Percentiles rank a stretch among this genome's conserved stretches.
Evolutionary conservation across 1,140 invertebrate species (phyloP).

Genomic region (Hylaeus anthracinus): DNA sequence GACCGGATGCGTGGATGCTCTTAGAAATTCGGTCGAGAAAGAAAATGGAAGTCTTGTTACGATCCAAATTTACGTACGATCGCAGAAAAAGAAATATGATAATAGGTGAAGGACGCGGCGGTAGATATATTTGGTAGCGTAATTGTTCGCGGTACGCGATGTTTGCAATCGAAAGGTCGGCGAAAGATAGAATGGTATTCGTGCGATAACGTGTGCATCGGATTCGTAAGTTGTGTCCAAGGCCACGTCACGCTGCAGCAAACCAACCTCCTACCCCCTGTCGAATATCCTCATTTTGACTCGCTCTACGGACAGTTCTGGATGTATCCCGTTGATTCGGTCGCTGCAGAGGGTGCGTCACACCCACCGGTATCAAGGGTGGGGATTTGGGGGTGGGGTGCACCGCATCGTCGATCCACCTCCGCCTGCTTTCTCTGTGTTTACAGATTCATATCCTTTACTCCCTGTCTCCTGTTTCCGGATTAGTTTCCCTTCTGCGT

Average conservation of each 20-base stretch:
- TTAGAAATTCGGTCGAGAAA: conserved; percentile 12
- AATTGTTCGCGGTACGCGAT: not conserved
- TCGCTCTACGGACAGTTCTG: conserved; percentile 38
- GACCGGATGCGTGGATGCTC: conserved; percentile 7
- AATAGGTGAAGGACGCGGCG: not conserved
- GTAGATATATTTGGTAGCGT: not conserved
- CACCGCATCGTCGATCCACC: conserved; percentile 47
- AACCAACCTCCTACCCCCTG: conserved; percentile 16
- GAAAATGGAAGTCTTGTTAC: conserved; percentile 24
- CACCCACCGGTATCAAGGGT: conserved; percentile 26
- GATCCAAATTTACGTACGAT: too few relatives aligned
- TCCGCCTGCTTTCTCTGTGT: conserved; percentile 32
- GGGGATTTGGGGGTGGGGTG: conserved; percentile 32
- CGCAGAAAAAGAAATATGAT: too few relatives aligned
- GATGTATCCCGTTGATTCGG: conserved; percentile 45
- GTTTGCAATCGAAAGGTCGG: not conserved
- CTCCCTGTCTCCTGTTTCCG: conserved; percentile 10
- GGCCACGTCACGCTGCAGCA: conserved; percentile 58
- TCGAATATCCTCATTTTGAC: conserved; percentile 39
- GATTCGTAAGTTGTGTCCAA: conserved; percentile 44
- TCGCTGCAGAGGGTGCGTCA: conserved; percentile 49
- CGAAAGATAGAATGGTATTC: not conserved
- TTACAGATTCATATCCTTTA: conserved; percentile 60
- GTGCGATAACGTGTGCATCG: conserved; percentile 6
- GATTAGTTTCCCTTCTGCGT: conserved; percentile 6